Conservation (phyloP, 2,797 vertebrate genomes). For the Kryptopterus vitreolus region DNA sequence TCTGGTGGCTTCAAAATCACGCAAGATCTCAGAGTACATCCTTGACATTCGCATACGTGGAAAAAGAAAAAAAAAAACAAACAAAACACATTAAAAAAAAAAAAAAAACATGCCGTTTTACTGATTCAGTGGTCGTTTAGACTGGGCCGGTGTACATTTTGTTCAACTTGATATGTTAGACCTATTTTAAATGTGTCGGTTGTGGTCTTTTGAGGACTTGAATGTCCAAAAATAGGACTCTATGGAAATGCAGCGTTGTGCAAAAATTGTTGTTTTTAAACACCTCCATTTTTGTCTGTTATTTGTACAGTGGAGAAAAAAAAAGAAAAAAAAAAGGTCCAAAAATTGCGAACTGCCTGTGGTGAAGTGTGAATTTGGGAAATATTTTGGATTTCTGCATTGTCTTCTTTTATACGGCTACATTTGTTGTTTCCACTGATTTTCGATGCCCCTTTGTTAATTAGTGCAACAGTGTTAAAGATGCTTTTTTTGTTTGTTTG, state of each 20-base stretch:
- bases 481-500: slow-evolving; percentile 64
- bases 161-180: slow-evolving; percentile 74
- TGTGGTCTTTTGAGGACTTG: slow-evolving; percentile 64
- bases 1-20: slow-evolving; percentile 75
- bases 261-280: slow-evolving; percentile 50
- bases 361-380: slow-evolving; percentile 51
- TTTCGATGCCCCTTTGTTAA: slow-evolving; percentile 67
- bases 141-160: slow-evolving; percentile 75
- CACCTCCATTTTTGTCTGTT: slow-evolving; percentile 52
- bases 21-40: slow-evolving; percentile 67
- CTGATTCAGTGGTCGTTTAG: slow-evolving; percentile 61
- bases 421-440: slow-evolving; percentile 52
- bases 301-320: slow-evolving; percentile 52
- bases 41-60: slow-evolving; percentile 62
- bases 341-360: slow-evolving; percentile 43
- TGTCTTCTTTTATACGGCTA: slow-evolving; percentile 63
- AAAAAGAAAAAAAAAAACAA: slow-evolving; percentile 44
- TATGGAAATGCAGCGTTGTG: slow-evolving; percentile 46
- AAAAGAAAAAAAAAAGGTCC: slow-evolving; percentile 44
- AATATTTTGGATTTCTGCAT: slow-evolving; percentile 57
- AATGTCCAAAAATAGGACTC: slow-evolving; percentile 44
- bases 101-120: slow-evolving; percentile 51
- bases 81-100: slow-evolving; percentile 47
- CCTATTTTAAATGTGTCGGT: slow-evolving; percentile 63
- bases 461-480: slow-evolving; percentile 80